phyloP scores from a whole-genome alignment of 2,888 invertebrate species.

The Cenopis cana region DNA sequence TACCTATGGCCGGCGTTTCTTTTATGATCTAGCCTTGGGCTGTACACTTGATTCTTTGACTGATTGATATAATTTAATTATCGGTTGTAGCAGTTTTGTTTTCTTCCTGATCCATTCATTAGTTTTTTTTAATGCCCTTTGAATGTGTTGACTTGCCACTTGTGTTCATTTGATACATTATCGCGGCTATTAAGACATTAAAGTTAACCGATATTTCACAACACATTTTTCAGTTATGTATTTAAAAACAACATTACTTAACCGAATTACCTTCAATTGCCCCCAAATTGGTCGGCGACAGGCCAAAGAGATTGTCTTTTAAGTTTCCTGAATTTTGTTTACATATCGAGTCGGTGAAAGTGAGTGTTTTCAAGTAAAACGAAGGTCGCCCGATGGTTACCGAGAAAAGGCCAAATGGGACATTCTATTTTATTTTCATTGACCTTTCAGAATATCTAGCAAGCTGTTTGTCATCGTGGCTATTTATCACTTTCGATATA shows the following conservation, averaged over 20 bases:
- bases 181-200: conserved; percentile 19
- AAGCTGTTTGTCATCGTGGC: neutral
- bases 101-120: conserved; percentile 34
- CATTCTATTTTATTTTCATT: conserved; percentile 49
- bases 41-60: conserved; percentile 71
- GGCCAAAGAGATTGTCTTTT: conserved; percentile 68
- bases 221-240: conserved; percentile 43
- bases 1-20: conserved; percentile 67
- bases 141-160: conserved; percentile 5
- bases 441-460: conserved; percentile 35
- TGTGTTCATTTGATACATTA: conserved; percentile 5
- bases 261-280: conserved; percentile 67
- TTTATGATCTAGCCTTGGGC: conserved; percentile 73
- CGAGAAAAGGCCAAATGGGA: conserved; percentile 58
- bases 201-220: conserved; percentile 10
- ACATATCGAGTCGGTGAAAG: conserved; percentile 71
- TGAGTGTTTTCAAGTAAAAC: conserved; percentile 55
- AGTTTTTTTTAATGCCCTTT: conserved; percentile 4
- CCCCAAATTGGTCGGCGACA: conserved; percentile 64
- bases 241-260: conserved; percentile 51
- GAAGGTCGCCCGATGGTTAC: conserved; percentile 61
- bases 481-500: conserved; percentile 6
- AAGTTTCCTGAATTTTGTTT: conserved; percentile 73
- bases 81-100: conserved; percentile 42
- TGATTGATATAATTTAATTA: conserved; percentile 75